Percentiles rank a stretch among this genome's conserved stretches.
phyloP scores from a whole-genome alignment of 2,888 invertebrate genomes.

The Stenolophus ochropezus region DNA sequence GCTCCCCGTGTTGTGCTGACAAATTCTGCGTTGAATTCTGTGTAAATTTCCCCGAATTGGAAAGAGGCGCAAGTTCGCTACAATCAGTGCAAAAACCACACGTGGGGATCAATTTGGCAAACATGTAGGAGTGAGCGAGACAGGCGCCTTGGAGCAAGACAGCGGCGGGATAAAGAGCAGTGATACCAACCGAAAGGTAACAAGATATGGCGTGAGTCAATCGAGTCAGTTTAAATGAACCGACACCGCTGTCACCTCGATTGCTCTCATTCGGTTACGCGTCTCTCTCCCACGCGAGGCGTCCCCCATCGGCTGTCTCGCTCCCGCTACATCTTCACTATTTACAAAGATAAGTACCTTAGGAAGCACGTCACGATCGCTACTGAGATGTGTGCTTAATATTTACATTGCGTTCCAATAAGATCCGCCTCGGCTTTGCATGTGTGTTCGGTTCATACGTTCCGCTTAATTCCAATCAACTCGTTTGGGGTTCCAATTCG shows the following conservation, averaged over 20 bases:
- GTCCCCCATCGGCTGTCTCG: neutral
- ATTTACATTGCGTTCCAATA: constrained; percentile 55
- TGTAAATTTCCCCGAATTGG: constrained; percentile 40
- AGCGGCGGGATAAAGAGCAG: constrained; percentile 52
- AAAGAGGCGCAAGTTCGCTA: constrained; percentile 19
- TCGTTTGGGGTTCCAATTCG: constrained; percentile 40
- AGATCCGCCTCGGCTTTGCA: neutral
- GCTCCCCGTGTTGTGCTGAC: neutral
- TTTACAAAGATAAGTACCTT: constrained; percentile 58
- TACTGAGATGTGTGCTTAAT: constrained; percentile 54
- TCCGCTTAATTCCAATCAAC: constrained; percentile 42
- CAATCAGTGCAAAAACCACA: constrained; percentile 53
- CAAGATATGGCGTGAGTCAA: constrained; percentile 71
- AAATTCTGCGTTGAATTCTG: neutral
- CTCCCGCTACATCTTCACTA: constrained; percentile 51
- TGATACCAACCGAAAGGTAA: constrained; percentile 66
- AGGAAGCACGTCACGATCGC: constrained; percentile 52
- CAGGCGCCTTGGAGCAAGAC: constrained; percentile 1
- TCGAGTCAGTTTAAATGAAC: constrained; percentile 71
- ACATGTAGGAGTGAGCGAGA: constrained; percentile 11
- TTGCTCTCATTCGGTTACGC: constrained; percentile 66
- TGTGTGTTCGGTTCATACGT: constrained; percentile 35
- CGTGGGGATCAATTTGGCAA: constrained; percentile 52
- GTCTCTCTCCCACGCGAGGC: neutral
- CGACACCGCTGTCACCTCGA: constrained; percentile 68